These are phyloP conservation scores for Nudaria mundana DNA, from an alignment of 2,888 invertebrate species.

Conservation along the genomic window DNA sequence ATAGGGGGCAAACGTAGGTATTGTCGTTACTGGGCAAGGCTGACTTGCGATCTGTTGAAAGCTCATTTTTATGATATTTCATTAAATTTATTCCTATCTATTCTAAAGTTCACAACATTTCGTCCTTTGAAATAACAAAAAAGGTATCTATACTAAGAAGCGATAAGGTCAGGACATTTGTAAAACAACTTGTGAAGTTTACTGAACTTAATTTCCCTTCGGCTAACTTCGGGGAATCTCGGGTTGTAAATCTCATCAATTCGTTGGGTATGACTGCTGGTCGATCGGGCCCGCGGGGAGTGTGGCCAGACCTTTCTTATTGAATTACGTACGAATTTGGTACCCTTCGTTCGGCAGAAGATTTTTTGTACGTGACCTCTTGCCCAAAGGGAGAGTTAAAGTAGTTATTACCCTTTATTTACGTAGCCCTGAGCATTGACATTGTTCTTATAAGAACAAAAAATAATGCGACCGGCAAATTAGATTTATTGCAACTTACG, in stretches of 20 bases:
- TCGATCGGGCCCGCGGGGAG: conserved; percentile 43
- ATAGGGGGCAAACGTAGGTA: no score
- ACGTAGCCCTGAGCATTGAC: conserved; percentile 27
- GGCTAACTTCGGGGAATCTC: conserved; percentile 67
- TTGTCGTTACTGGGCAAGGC: no score
- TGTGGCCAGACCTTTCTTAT: conserved; percentile 57
- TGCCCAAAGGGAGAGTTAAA: conserved; percentile 30
- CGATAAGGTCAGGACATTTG: conserved; percentile 53
- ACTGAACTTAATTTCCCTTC: conserved; percentile 69
- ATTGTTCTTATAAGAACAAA: conserved; percentile 19
- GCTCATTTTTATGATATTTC: no score
- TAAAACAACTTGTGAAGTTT: conserved; percentile 58
- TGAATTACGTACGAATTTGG: conserved; percentile 57
- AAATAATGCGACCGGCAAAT: no score
- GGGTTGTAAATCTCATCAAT: conserved; percentile 71
- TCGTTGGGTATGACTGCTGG: conserved; percentile 57
- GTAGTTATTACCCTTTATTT: conserved; percentile 47
- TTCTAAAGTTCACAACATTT: conserved; percentile 24
- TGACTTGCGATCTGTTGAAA: no score
- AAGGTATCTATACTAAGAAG: conserved; percentile 27
- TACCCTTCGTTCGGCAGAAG: conserved; percentile 34
- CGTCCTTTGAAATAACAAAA: conserved; percentile 22
- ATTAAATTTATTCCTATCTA: conserved; percentile 5
- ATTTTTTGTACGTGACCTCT: conserved; percentile 40
- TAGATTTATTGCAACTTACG: no score